Conservation (phyloP, 1,140 invertebrate genomes). For the Bradynema listronoti region DNA sequence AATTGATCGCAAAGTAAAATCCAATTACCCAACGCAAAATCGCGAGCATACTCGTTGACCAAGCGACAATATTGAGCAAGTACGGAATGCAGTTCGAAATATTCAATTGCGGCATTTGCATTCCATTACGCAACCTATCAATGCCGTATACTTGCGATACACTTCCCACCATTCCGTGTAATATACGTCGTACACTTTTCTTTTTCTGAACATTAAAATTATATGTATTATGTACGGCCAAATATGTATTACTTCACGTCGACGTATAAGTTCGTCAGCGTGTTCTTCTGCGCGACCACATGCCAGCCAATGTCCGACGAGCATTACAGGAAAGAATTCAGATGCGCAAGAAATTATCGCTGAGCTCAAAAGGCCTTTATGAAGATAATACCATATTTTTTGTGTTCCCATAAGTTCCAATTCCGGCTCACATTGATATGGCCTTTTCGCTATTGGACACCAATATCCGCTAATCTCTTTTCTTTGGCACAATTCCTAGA, state of each 20-base stretch:
- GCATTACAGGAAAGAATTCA: constrained; percentile 56
- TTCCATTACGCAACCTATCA: not conserved
- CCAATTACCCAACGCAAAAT: constrained; percentile 46
- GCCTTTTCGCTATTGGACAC: constrained; percentile 48
- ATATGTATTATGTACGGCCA: not conserved
- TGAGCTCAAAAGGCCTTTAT: constrained; percentile 52
- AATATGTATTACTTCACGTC: constrained; percentile 29
- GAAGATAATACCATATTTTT: constrained; percentile 57
- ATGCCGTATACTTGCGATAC: constrained; percentile 48
- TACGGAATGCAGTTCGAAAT: constrained; percentile 6
- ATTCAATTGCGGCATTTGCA: constrained; percentile 19
- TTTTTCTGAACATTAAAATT: constrained; percentile 33
- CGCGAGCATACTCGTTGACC: constrained; percentile 11
- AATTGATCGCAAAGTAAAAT: constrained; percentile 56
- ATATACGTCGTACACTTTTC: constrained; percentile 50
- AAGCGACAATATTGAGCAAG: constrained; percentile 18
- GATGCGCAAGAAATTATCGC: constrained; percentile 57
- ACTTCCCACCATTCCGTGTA: constrained; percentile 52
- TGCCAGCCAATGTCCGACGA: constrained; percentile 55
- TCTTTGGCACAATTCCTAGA: constrained; percentile 52
- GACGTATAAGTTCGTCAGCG: constrained; percentile 49
- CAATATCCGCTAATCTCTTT: constrained; percentile 55
- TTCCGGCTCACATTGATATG: constrained; percentile 48
- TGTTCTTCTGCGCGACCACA: constrained; percentile 56
- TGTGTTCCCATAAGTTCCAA: constrained; percentile 50